Percentiles rank a stretch among this genome's conserved stretches.
Evolutionary conservation across 1,140 invertebrate species (phyloP).

Genomic region (Plodia interpunctella): DNA sequence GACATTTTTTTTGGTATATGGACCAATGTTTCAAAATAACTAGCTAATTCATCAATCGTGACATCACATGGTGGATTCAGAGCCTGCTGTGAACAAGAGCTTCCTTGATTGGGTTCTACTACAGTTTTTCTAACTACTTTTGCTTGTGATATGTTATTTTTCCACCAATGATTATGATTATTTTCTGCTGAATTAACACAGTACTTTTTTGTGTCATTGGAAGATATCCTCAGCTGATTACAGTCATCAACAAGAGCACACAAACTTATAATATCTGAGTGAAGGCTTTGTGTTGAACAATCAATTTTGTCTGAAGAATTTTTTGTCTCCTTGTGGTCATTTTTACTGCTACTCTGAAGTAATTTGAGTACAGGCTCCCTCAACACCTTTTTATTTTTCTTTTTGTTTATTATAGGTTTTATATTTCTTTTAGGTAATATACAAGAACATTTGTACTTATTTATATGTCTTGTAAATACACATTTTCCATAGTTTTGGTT

Average conservation of each 20-base stretch:
- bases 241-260: conserved; percentile 56
- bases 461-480: conserved; percentile 23
- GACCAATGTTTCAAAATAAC: conserved; percentile 94
- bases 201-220: conserved; percentile 29
- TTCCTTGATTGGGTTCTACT: conserved; percentile 40
- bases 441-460: conserved; percentile 48
- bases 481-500: conserved; percentile 31
- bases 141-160: conserved; percentile 33
- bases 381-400: conserved; percentile 54
- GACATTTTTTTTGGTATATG: conserved; percentile 98
- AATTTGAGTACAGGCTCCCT: conserved; percentile 66
- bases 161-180: conserved; percentile 51
- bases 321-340: conserved; percentile 34
- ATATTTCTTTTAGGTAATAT: conserved; percentile 37
- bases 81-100: conserved; percentile 82
- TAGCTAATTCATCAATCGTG: conserved; percentile 93
- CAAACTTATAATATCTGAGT: conserved; percentile 45
- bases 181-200: conserved; percentile 24
- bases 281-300: conserved; percentile 24
- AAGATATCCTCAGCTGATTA: conserved; percentile 60
- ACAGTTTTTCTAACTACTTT: conserved; percentile 32
- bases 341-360: conserved; percentile 33
- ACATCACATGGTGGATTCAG: conserved; percentile 84
- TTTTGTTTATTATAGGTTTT: conserved; percentile 53
- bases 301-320: conserved; percentile 21